phyloP scores from a whole-genome alignment of 2,888 invertebrate species.

The Melanostoma scalare region DNA sequence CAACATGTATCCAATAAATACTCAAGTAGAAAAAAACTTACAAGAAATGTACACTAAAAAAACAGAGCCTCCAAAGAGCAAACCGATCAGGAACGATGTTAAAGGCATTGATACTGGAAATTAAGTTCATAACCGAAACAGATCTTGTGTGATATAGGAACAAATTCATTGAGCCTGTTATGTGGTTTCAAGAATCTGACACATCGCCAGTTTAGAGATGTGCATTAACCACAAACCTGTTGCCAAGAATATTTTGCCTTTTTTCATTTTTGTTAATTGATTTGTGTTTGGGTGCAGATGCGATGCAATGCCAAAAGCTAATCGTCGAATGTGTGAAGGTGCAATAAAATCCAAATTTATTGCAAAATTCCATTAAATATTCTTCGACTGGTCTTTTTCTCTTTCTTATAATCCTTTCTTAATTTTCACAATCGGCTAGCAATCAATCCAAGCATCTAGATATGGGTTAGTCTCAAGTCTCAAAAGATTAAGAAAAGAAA shows the following conservation, averaged over 20 bases:
- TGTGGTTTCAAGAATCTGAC: slow-evolving; percentile 54
- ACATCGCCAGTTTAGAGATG: slow-evolving; percentile 40
- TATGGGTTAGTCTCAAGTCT: slow-evolving; percentile 32
- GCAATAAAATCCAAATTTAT: slow-evolving; percentile 80
- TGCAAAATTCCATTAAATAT: slow-evolving; percentile 81
- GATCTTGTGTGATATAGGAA: slow-evolving; percentile 14
- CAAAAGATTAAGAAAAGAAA: neutral
- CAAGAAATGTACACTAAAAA: slow-evolving; percentile 1
- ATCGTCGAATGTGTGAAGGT: slow-evolving; percentile 55
- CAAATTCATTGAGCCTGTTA: slow-evolving; percentile 17
- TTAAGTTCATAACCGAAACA: slow-evolving; percentile 4
- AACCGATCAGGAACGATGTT: slow-evolving; percentile 39
- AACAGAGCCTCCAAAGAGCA: slow-evolving; percentile 10
- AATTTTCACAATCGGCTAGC: slow-evolving; percentile 17
- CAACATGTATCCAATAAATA: slow-evolving; percentile 46
- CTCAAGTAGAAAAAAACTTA: slow-evolving; percentile 46
- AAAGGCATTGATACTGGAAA: slow-evolving; percentile 1
- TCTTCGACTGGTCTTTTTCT: slow-evolving; percentile 73
- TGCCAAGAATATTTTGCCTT: neutral
- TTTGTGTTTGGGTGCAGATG: slow-evolving; percentile 63
- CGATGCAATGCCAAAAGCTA: slow-evolving; percentile 25
- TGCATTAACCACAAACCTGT: neutral
- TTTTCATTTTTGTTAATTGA: slow-evolving; percentile 61
- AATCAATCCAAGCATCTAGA: slow-evolving; percentile 70
- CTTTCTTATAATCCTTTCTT: slow-evolving; percentile 23